Evolutionary conservation across 2,888 invertebrate genomes (phyloP).

Genomic region (Trachelus troglodyta): DNA sequence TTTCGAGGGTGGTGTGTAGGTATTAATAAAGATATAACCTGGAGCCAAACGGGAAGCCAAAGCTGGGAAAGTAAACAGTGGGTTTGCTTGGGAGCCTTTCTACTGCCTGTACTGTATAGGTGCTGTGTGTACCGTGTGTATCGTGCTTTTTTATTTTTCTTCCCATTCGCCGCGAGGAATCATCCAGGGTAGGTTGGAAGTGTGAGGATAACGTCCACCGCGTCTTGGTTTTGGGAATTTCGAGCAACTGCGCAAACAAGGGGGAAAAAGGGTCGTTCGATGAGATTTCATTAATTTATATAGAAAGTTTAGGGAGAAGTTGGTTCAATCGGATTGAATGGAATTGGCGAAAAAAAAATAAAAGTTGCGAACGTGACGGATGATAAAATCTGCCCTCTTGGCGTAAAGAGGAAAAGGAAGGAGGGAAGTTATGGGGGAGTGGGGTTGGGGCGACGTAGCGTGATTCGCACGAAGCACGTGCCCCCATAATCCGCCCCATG

Average conservation of each 20-base stretch:
- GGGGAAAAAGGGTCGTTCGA: no score
- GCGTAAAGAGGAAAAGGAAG: background rate
- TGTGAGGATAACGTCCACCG: no score
- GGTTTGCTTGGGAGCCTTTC: constrained; percentile 7
- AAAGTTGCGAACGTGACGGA: no score
- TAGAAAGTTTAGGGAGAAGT: no score
- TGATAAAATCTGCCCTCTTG: no score
- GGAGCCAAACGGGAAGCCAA: constrained; percentile 31
- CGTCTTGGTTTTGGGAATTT: constrained; percentile 17
- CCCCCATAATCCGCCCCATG: constrained; percentile 7
- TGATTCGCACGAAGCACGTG: constrained; percentile 4
- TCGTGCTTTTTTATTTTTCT: constrained; percentile 4
- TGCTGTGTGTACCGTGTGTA: constrained; percentile 5
- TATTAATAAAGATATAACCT: constrained; percentile 3
- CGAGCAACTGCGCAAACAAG: constrained; percentile 21
- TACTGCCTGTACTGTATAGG: background rate
- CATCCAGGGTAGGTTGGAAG: no score
- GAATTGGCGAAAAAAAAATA: no score
- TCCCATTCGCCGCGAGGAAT: background rate
- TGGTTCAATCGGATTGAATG: no score
- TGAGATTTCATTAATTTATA: no score
- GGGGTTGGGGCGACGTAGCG: no score
- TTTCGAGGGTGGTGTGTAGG: background rate
- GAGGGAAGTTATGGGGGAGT: background rate
- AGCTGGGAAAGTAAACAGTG: constrained; percentile 46